These are phyloP conservation scores for Ataeniobius toweri DNA, from an alignment of 2,797 vertebrate species.

Conservation along the genomic window DNA sequence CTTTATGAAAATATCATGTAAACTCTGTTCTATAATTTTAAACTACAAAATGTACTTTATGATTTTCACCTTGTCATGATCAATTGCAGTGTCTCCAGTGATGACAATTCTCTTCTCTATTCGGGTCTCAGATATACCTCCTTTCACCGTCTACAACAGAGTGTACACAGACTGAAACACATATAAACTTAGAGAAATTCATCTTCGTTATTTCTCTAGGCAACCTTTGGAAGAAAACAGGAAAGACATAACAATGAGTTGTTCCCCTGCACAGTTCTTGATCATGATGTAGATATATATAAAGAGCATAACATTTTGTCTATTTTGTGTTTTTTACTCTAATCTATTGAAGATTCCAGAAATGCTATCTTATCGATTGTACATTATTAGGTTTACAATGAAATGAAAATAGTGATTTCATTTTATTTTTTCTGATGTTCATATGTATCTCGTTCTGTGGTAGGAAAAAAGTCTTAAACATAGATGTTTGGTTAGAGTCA, in stretches of 20 bases:
- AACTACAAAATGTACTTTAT: not conserved
- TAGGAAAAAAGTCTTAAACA: too few species aligned
- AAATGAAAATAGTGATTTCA: too few species aligned
- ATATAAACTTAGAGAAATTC: not conserved
- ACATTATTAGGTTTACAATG: too few species aligned
- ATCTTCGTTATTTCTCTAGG: not conserved
- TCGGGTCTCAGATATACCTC: slow-evolving; percentile 96
- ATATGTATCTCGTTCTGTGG: too few species aligned
- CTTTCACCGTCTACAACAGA: slow-evolving; percentile 89
- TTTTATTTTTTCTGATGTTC: too few species aligned
- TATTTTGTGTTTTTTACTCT: too few species aligned
- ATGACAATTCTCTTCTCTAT: slow-evolving; percentile 99
- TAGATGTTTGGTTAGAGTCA: too few species aligned
- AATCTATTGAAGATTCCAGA: too few species aligned
- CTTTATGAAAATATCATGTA: not conserved
- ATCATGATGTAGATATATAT: not conserved
- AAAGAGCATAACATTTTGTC: too few species aligned
- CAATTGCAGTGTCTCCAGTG: slow-evolving; percentile 95
- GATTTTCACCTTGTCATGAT: slow-evolving; percentile 92
- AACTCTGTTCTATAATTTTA: not conserved
- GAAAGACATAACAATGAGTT: not conserved
- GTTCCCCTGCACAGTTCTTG: too few species aligned
- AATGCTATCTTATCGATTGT: too few species aligned
- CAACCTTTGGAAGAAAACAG: not conserved
- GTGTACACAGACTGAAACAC: slow-evolving; percentile 11